Conservation (phyloP, 2,888 invertebrate species). For the Sycophila texana region DNA sequence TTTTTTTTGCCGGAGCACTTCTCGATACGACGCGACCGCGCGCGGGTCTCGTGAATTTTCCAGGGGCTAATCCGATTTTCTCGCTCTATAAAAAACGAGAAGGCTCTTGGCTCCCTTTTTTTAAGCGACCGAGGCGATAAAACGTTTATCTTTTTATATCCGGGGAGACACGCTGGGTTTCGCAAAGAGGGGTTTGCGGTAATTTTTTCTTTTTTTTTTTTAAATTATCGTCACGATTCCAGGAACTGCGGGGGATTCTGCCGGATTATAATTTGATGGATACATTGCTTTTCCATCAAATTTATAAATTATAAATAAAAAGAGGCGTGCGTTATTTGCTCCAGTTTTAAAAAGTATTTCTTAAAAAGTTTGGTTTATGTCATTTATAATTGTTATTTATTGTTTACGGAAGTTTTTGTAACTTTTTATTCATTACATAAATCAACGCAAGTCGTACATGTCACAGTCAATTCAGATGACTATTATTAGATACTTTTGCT, state of each 20-base stretch:
- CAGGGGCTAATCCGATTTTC: constrained; percentile 51
- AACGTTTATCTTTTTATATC: constrained; percentile 46
- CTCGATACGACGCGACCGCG: neutral
- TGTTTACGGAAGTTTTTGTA: too few relatives aligned
- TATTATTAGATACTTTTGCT: too few relatives aligned
- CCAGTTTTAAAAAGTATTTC: too few relatives aligned
- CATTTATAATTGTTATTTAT: too few relatives aligned
- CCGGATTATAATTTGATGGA: too few relatives aligned
- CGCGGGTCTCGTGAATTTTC: constrained; percentile 32
- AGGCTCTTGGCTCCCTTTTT: constrained; percentile 1
- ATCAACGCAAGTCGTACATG: too few relatives aligned
- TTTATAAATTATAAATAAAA: too few relatives aligned
- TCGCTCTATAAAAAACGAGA: neutral
- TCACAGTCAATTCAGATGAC: too few relatives aligned
- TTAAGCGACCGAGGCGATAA: constrained; percentile 22
- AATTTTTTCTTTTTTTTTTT: constrained; percentile 14
- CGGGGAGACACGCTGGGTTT: neutral
- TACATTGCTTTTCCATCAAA: too few relatives aligned
- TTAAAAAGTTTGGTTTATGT: too few relatives aligned
- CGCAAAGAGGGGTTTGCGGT: constrained; percentile 11
- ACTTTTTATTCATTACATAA: too few relatives aligned
- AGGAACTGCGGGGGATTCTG: neutral
- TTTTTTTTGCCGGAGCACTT: constrained; percentile 53
- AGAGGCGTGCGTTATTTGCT: too few relatives aligned
- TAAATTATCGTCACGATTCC: constrained; percentile 29